These are phyloP conservation scores for Penaeus indicus DNA, from an alignment of 1,140 invertebrate species.

Conservation along the genomic window DNA sequence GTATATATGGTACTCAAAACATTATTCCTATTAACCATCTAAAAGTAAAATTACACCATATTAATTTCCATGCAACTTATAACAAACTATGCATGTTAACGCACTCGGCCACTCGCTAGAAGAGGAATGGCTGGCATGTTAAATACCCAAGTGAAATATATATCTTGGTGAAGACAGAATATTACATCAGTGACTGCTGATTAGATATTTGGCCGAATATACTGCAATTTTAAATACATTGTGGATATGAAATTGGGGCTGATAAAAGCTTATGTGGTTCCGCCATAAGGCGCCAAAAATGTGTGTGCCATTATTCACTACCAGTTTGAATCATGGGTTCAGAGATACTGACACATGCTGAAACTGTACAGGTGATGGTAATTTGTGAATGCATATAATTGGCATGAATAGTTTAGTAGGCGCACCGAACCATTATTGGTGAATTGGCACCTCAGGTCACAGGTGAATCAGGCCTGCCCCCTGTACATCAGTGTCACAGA, in stretches of 20 bases:
- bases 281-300: not conserved
- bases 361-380: not conserved
- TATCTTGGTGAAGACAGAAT: no score
- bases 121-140: no score
- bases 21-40: not conserved
- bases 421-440: constrained; percentile 10
- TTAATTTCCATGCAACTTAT: no score
- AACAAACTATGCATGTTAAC: not conserved
- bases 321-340: constrained; percentile 3
- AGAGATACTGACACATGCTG: constrained; percentile 23
- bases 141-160: no score
- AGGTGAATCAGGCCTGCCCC: constrained; percentile 12
- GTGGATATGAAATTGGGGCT: no score
- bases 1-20: no score
- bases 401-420: not conserved
- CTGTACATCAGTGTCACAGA: not conserved
- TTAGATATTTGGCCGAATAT: no score
- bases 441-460: not conserved
- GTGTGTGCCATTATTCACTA: not conserved
- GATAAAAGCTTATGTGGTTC: not conserved
- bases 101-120: no score
- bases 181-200: no score
- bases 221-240: no score
- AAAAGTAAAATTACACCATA: not conserved
- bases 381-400: not conserved